Evolutionary conservation across 2,113 vertebrate species (phyloP), one percentile per base, ranked within the genome.

Genomic region (Oryzias melastigma): DNA sequence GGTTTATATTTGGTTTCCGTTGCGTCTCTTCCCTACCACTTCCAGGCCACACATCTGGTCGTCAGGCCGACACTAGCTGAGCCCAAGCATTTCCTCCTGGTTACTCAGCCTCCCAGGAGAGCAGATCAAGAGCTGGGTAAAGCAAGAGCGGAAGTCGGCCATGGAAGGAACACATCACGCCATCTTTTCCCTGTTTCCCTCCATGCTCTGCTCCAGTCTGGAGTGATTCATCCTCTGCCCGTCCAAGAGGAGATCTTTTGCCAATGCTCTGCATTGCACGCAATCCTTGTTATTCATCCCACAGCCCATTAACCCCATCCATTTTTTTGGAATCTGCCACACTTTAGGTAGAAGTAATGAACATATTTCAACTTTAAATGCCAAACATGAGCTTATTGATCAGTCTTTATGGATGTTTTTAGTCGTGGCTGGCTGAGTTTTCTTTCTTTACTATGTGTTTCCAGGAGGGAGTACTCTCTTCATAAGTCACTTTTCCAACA

Each of bases 21-120:
- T 88, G 83, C 77, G 74, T 88, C 84, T 81, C 78, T 78, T 79
- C 85, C 85, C 81, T 81, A 86, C 86, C 86, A 87, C 87, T 83
- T 87, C 80, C 64, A 87, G 84, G 87, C 87, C 88, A 81, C 85
- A 86, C 88, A 89, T 90, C 87, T 88, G 88, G 81, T 86, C 77
- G 69, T 87, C 83, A 85, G 83, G 74, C 84, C 59, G 65, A 81
- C 73, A 78, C 77, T 83, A 80, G 81, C 83, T 82, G 71, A 85
- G 74, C 85, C 87, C 80, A 81, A 86, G 78, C 87, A 82, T 89
- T 89, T 90, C 84, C 87, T 85, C 66, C 78, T 79, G 83, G 87
- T 89, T 89, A 88, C 82, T 89, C 88, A 88, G 77, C 77, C 75
- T 85, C 85, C 83, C 81, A 62, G 77, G 88, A 83, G 82, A 87